Evolutionary conservation across 2,113 vertebrate genomes (phyloP).

Genomic region (Oreochromis tanganicae): DNA sequence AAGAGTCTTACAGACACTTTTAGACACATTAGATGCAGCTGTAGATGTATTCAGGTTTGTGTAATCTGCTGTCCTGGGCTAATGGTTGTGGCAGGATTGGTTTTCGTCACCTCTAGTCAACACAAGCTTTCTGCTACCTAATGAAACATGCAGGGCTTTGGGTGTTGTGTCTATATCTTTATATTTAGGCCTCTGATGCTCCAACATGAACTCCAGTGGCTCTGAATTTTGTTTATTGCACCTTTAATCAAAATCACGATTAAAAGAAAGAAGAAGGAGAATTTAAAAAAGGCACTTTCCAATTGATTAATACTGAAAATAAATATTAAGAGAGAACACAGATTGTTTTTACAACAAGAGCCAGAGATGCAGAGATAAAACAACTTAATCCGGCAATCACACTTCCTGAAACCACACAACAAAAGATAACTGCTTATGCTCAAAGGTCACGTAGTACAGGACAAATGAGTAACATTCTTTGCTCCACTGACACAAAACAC

Average conservation of each 20-base stretch:
- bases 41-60: background rate
- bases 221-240: background rate
- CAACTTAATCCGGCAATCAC: background rate
- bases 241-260: background rate
- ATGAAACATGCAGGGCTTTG: background rate
- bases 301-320: background rate
- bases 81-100: background rate
- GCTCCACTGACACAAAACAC: background rate
- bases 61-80: background rate
- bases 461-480: background rate
- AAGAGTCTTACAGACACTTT: background rate
- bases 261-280: background rate
- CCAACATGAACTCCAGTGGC: background rate
- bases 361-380: background rate
- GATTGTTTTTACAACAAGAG: background rate
- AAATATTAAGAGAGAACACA: background rate
- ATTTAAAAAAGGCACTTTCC: background rate
- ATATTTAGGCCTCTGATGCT: background rate
- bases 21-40: background rate
- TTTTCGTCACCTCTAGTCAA: background rate
- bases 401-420: background rate
- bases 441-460: background rate
- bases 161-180: background rate
- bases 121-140: background rate
- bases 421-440: background rate